A percentile compares a stretch with the other conserved stretches of the same genome.
phyloP scores from a whole-genome alignment of 2,888 invertebrate species.

The Dicranocentrus wangi region DNA sequence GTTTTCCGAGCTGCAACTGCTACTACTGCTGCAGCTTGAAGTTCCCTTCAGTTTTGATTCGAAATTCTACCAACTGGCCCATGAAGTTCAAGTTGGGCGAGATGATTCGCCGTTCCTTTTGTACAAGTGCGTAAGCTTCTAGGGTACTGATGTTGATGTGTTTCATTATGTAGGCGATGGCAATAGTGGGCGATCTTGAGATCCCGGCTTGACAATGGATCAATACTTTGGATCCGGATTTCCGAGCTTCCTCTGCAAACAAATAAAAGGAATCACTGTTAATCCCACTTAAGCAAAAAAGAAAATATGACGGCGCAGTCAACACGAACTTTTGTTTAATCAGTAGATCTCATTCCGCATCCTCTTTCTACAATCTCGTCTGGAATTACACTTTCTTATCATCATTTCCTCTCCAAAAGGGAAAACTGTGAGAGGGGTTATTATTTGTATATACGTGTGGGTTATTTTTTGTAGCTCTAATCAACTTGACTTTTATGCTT shows the following conservation, averaged over 20 bases:
- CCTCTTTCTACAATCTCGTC: too few relatives aligned
- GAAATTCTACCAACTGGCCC: slow-evolving; percentile 89
- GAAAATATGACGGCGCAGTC: too few relatives aligned
- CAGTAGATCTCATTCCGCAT: too few relatives aligned
- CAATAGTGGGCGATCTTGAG: slow-evolving; percentile 90
- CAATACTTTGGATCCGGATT: slow-evolving; percentile 83
- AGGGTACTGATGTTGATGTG: slow-evolving; percentile 86
- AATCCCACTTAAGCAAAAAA: too few relatives aligned
- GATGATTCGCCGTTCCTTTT: slow-evolving; percentile 89
- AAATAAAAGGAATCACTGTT: not conserved
- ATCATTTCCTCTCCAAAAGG: too few relatives aligned
- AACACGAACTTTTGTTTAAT: too few relatives aligned
- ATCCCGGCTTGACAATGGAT: slow-evolving; percentile 97
- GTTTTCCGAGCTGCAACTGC: slow-evolving; percentile 49
- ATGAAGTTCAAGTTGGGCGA: slow-evolving; percentile 97
- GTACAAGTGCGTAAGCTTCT: slow-evolving; percentile 91
- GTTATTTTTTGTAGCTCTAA: too few relatives aligned
- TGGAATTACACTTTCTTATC: too few relatives aligned
- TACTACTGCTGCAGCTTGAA: slow-evolving; percentile 45
- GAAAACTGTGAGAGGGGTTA: too few relatives aligned
- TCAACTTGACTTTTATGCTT: too few relatives aligned
- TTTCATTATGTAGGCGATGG: slow-evolving; percentile 95
- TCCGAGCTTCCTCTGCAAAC: slow-evolving; percentile 83
- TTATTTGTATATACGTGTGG: too few relatives aligned
- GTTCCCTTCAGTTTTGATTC: slow-evolving; percentile 76